These are phyloP conservation scores for Labeo catla DNA, from an alignment of 2,113 vertebrate genomes.

Conservation along the genomic window DNA sequence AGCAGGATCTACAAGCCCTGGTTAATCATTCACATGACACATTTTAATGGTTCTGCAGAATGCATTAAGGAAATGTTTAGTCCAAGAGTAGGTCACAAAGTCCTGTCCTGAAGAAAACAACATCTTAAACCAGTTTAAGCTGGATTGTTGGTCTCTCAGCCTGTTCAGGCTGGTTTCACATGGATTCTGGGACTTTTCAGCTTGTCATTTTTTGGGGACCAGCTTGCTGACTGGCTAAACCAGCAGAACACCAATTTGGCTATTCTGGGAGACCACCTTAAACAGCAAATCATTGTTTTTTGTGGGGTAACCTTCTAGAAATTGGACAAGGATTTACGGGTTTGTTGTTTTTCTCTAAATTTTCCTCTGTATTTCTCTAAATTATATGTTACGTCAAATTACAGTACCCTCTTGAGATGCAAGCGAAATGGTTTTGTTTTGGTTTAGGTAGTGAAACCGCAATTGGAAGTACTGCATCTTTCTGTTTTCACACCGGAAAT, in stretches of 20 bases:
- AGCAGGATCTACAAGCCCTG: background rate
- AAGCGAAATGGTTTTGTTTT: conserved; percentile 38
- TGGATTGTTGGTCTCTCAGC: background rate
- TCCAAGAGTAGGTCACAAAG: background rate
- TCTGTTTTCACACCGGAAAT: conserved; percentile 42
- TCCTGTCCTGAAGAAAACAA: conserved; percentile 3
- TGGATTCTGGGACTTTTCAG: background rate
- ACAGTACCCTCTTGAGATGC: background rate
- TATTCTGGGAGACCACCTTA: background rate
- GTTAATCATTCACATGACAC: background rate
- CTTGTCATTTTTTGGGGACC: background rate
- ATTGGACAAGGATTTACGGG: background rate
- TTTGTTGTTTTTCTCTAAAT: too few species aligned
- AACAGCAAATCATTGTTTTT: background rate
- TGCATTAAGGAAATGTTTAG: conserved; percentile 2
- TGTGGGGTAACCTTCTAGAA: background rate
- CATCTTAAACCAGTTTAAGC: background rate
- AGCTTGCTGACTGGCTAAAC: background rate
- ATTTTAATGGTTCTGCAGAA: background rate
- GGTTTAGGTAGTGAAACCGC: conserved; percentile 42
- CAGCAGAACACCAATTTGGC: background rate
- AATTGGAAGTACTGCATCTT: conserved; percentile 37
- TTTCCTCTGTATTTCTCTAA: background rate
- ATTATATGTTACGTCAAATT: background rate
- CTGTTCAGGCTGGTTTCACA: background rate